These are phyloP conservation scores for Mesaphorura yosii DNA, from an alignment of 1,140 invertebrate species.

Conservation along the genomic window DNA sequence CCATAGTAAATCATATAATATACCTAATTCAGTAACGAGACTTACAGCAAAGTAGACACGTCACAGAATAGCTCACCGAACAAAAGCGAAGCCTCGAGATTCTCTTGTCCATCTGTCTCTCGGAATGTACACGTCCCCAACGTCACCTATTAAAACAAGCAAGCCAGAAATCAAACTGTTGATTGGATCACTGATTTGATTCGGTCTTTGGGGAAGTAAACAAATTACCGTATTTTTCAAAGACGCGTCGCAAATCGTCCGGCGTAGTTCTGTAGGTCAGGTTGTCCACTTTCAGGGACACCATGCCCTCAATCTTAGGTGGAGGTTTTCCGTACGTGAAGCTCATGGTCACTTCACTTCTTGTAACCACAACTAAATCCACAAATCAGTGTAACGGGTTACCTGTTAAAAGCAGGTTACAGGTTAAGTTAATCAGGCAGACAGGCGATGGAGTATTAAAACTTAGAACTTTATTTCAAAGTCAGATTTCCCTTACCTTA, in stretches of 20 bases:
- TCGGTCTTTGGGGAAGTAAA: slow-evolving; percentile 92
- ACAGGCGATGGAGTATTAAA: no score
- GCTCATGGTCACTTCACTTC: no score
- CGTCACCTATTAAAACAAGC: no score
- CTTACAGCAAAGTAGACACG: no score
- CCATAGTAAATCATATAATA: background rate
- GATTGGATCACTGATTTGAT: no score
- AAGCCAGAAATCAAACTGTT: no score
- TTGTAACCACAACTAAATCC: no score
- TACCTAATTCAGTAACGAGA: background rate
- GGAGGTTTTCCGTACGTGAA: slow-evolving; percentile 28
- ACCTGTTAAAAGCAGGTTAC: no score
- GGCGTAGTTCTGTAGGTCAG: slow-evolving; percentile 91
- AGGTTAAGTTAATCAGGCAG: no score
- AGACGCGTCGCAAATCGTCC: slow-evolving; percentile 78
- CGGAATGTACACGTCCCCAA: slow-evolving; percentile 95
- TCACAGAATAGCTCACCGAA: slow-evolving; percentile 66
- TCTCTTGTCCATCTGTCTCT: slow-evolving; percentile 86
- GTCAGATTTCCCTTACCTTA: no score
- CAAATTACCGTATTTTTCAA: slow-evolving; percentile 88
- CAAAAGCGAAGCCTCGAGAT: slow-evolving; percentile 93
- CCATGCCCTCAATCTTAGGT: slow-evolving; percentile 57
- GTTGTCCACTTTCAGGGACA: slow-evolving; percentile 95
- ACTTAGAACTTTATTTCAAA: no score
- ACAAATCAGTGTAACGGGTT: no score